Conservation (phyloP, 2,888 invertebrate genomes). For the Dasypogon diadema region DNA sequence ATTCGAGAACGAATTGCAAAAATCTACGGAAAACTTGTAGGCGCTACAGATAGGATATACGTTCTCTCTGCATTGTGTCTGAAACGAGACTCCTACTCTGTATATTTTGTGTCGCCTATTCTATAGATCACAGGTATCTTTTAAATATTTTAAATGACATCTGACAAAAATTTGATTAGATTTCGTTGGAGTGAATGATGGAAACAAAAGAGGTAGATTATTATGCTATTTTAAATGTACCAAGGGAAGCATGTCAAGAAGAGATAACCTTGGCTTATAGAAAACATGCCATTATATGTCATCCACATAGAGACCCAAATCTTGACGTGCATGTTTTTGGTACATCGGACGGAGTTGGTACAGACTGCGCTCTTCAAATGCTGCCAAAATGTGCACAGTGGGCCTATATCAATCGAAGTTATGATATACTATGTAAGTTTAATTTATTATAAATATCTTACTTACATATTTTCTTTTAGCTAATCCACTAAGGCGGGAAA, state of each 20-base stretch:
- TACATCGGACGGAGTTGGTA: conserved; percentile 61
- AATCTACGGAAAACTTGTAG: too few species aligned
- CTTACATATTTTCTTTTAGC: conserved; percentile 61
- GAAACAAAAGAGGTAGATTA: conserved; percentile 73
- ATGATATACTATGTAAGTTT: conserved; percentile 77
- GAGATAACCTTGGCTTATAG: conserved; percentile 81
- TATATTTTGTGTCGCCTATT: too few species aligned
- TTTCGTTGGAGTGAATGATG: too few species aligned
- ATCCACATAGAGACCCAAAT: conserved; percentile 67
- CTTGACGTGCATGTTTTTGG: conserved; percentile 72
- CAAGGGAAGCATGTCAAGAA: conserved; percentile 74
- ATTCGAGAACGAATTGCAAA: too few species aligned
- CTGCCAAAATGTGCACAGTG: conserved; percentile 62
- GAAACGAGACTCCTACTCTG: too few species aligned
- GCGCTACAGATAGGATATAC: too few species aligned
- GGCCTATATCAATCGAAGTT: conserved; percentile 78
- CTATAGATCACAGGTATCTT: too few species aligned
- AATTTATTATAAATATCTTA: too few species aligned
- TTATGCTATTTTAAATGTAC: conserved; percentile 80
- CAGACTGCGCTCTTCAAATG: conserved; percentile 60
- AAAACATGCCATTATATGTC: conserved; percentile 70
- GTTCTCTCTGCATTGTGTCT: too few species aligned
- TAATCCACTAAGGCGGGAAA: conserved; percentile 76
- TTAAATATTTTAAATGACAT: too few species aligned
- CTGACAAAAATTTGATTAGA: too few species aligned